Percentiles rank a stretch among this genome's conserved stretches.
Conservation (phyloP, 2,113 vertebrate species). For the Campylorhamphus procurvoides region DNA sequence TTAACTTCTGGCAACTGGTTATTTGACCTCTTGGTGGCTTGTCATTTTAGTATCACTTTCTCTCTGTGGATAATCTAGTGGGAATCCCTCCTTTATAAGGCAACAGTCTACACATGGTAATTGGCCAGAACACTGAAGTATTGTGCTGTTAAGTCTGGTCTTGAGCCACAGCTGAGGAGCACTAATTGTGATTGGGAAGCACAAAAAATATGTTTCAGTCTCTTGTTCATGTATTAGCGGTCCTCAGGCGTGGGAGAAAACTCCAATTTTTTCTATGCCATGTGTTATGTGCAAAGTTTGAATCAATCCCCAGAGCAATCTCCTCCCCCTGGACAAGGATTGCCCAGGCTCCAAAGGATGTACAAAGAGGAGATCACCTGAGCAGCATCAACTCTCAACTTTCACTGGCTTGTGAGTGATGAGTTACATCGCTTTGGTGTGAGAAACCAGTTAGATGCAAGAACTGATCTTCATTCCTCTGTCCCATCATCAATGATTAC, state of each 20-base stretch:
- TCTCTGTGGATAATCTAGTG: conserved; percentile 23
- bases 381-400: not conserved
- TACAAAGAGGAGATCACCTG: not conserved
- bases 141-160: conserved; percentile 4
- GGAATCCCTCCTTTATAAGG: conserved; percentile 35
- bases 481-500: not conserved
- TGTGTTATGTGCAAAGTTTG: not conserved
- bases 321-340: not conserved
- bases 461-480: not conserved
- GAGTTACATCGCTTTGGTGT: not conserved
- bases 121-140: conserved; percentile 43
- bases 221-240: not conserved
- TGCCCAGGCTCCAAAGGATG: not conserved
- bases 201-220: not conserved
- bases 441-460: not conserved
- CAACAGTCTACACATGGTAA: not conserved
- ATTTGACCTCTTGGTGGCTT: conserved; percentile 69
- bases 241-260: not conserved
- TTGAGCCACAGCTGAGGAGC: conserved; percentile 10
- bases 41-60: conserved; percentile 54
- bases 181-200: not conserved
- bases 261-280: not conserved
- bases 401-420: not conserved
- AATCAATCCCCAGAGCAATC: not conserved
- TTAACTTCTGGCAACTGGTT: conserved; percentile 70